A percentile compares a stretch with the other conserved stretches of the same genome.
Evolutionary conservation across 1,140 invertebrate species (phyloP).

Genomic region (Leptonema lineaticorne): DNA sequence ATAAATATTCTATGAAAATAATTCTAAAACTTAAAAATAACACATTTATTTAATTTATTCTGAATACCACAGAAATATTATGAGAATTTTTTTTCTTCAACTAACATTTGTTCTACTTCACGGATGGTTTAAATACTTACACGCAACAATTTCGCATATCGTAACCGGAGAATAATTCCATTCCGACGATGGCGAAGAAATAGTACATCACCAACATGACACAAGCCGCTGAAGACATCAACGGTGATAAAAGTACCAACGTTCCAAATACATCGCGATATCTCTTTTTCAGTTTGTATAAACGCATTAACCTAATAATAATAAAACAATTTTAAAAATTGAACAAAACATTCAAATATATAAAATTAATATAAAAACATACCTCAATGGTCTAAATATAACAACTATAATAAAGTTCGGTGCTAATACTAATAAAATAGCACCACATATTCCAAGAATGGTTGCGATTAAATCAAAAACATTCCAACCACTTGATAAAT

Average conservation of each 20-base stretch:
- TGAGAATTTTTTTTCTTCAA: not conserved
- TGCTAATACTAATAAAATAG: constrained; percentile 64
- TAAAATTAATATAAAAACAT: constrained; percentile 24
- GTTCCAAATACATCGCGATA: constrained; percentile 90
- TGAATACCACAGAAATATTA: not conserved
- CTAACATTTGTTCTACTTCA: no score
- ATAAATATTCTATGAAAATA: not conserved
- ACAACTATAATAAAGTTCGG: constrained; percentile 73
- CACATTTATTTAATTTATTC: not conserved
- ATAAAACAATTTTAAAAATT: not conserved
- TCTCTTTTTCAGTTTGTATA: constrained; percentile 82
- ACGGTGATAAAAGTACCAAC: constrained; percentile 75
- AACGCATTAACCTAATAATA: constrained; percentile 59
- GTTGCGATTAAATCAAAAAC: constrained; percentile 80
- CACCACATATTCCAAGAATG: constrained; percentile 65
- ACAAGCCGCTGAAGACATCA: constrained; percentile 75
- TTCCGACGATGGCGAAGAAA: constrained; percentile 88
- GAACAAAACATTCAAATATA: not conserved
- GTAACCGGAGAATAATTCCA: constrained; percentile 81
- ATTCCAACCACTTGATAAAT: constrained; percentile 85
- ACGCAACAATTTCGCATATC: constrained; percentile 82
- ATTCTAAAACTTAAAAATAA: not conserved
- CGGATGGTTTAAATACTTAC: no score
- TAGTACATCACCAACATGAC: constrained; percentile 88
- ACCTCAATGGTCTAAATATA: constrained; percentile 68